Evolutionary conservation across 2,797 vertebrate genomes (phyloP), one percentile per base, ranked within the genome.

Genomic region (Sebastes elongatus): DNA sequence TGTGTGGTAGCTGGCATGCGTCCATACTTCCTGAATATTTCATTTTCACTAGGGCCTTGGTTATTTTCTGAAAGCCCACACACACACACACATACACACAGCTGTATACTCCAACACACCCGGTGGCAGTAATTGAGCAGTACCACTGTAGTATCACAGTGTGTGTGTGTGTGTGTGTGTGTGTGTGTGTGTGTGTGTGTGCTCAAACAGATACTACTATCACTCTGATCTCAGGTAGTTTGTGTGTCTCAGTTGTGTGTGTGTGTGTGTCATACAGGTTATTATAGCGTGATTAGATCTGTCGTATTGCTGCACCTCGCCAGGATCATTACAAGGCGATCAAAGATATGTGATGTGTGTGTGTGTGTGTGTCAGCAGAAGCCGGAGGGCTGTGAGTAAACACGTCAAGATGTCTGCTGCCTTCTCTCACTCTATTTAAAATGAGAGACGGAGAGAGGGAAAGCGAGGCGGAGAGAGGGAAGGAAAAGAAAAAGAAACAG

Each of bases 391-490:
- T 84, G 83, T 73, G 81, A 91, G 83, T 81, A 89, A 87, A 90
- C 82, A 80, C 38, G 82, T 91, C 81, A 88, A 86, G 76, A 83
- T 74, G 84, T 89, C 88, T 83, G 81, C 87, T 74, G 67, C 81
- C 92, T 96, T 93, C 92, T 96, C 96, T 74, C 0, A 95, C 96
- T 86, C 97, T 95, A 27, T 97, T 69, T 84, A 66, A 68, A 77
- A 65, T 42, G 80, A 85, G 65, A 57, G 65, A 52, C n/a, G n/a
- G 46, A 53, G 60, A 6, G 22, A 7, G 49, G 73, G 25, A 30
- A 42, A 42, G 60, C 46, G 27, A n/a, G 23, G 22, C 3, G 60
- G 55, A 65, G 22, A 56, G 27, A 62, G 52, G 27, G 23, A 60
- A 61, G 33, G 55, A 53, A 18, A 35, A 49, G 20, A 27, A 35